These are phyloP conservation scores for Macrophya alboannulata DNA, from an alignment of 2,888 invertebrate species.

Conservation along the genomic window DNA sequence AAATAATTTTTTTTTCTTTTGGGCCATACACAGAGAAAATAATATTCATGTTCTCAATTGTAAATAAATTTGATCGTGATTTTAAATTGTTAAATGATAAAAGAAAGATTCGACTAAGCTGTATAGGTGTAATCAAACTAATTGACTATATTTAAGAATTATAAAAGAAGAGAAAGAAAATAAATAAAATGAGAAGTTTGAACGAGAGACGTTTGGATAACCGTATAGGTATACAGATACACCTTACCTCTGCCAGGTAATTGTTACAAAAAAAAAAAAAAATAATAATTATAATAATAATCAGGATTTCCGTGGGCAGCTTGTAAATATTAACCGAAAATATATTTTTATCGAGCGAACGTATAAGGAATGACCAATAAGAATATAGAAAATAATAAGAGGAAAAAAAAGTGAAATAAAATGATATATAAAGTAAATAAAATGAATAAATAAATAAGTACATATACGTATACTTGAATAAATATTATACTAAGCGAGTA, in stretches of 20 bases:
- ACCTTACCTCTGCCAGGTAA: slow-evolving; percentile 29
- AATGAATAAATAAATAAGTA: not conserved
- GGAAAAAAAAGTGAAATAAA: not conserved
- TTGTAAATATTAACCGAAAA: slow-evolving; percentile 59
- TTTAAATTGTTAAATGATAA: not conserved
- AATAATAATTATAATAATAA: not conserved
- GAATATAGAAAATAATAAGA: slow-evolving; percentile 41
- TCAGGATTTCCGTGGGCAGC: slow-evolving; percentile 19
- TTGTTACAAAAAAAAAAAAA: not conserved
- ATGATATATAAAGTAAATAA: not conserved
- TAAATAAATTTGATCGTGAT: slow-evolving; percentile 3
- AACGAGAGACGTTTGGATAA: slow-evolving; percentile 6
- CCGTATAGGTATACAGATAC: slow-evolving; percentile 51
- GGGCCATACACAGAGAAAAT: not conserved
- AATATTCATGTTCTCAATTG: slow-evolving; percentile 20
- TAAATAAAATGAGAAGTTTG: slow-evolving; percentile 60
- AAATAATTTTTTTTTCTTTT: not conserved
- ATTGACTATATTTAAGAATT: slow-evolving; percentile 55
- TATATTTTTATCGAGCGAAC: slow-evolving; percentile 73
- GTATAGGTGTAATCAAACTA: slow-evolving; percentile 38
- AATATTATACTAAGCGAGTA: slow-evolving; percentile 66
- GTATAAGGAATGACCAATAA: slow-evolving; percentile 65
- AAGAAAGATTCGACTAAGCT: not conserved
- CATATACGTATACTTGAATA: slow-evolving; percentile 15
- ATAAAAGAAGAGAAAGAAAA: slow-evolving; percentile 58